Base-by-base conservation (phyloP, 2,888 invertebrate genomes). In the Geotrupes spiniger region DNA sequence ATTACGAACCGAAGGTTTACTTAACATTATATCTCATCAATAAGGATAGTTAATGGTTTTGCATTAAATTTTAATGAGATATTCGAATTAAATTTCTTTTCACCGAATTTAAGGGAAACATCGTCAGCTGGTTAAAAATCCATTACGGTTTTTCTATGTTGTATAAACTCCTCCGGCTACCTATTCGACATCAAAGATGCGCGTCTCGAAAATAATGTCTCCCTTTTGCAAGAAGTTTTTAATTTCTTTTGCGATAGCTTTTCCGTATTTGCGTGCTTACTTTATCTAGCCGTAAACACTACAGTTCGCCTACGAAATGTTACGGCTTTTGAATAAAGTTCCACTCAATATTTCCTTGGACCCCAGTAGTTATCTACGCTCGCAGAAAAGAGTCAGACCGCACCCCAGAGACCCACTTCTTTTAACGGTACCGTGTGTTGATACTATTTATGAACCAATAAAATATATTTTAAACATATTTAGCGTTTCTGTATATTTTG, bases 241-340 rank as follows among this genome's bases (percentile, higher is more conserved):
- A 43, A 43, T 43, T 43, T 43, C 43, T 43, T 33, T 17, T 33
- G 17, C 43, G 33, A 43, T 43, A 33, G 43, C 43, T 25, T 10
- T 52, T 52, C 49, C 57, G 56, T 57, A 60, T 61, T 62, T 60
- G 53, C 55, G 53, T 54, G 42, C 42, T 31, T 44, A 51, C 53
- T 59, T 60, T 59, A 60, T 61, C 58, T 59, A 58, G 54, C 56
- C 54, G 60, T 62, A 61, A 60, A 59, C 58, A 60, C 53, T 54
- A 52, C 53, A 57, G 53, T 47, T 36, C 51, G 8, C 45, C 58
- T 45, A 26, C 28, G n/a, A 14, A 38, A 33, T 48, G 11, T 42
- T 39, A 26, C 26, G 27, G n/a, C 25, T 37, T 36, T 29, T 27
- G 16, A 17, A 14, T 27, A 37, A 41, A 21, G 16, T 38, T 38